These are phyloP conservation scores for Pseudonaja textilis DNA, from an alignment of 2,113 vertebrate species.

Conservation along the genomic window DNA sequence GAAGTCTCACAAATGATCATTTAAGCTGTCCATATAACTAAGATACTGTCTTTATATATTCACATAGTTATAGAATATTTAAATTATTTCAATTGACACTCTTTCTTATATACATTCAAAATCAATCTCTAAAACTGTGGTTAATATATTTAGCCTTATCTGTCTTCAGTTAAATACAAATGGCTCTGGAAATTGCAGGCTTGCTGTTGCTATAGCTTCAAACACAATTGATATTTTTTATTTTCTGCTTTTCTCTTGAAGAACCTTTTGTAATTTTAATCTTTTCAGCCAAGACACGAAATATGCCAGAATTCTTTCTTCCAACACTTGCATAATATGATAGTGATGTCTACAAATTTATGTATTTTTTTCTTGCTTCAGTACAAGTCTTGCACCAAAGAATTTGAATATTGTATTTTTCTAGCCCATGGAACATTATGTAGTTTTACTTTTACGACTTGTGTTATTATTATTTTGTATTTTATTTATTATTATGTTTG, in stretches of 20 bases:
- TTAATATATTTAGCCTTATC: not conserved
- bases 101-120: not conserved
- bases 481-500: not conserved
- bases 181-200: not conserved
- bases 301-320: not conserved
- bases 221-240: slow-evolving; percentile 4
- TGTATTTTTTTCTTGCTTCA: not conserved
- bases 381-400: not conserved
- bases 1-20: not conserved
- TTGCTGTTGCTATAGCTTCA: slow-evolving; percentile 3
- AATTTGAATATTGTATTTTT: not conserved
- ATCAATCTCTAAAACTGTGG: not conserved
- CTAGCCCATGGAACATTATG: not conserved
- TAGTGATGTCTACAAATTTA: not conserved
- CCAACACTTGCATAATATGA: not conserved
- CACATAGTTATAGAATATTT: not conserved
- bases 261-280: slow-evolving; percentile 15
- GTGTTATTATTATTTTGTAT: not conserved
- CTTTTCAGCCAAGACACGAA: not conserved
- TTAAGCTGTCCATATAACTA: not conserved
- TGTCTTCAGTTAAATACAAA: not conserved
- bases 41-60: not conserved
- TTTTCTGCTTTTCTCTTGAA: slow-evolving; percentile 17
- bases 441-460: not conserved
- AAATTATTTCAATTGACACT: not conserved